These are phyloP conservation scores for Melanotaenia parkinsoni DNA, from an alignment of 2,797 vertebrate genomes.

Conservation along the genomic window DNA sequence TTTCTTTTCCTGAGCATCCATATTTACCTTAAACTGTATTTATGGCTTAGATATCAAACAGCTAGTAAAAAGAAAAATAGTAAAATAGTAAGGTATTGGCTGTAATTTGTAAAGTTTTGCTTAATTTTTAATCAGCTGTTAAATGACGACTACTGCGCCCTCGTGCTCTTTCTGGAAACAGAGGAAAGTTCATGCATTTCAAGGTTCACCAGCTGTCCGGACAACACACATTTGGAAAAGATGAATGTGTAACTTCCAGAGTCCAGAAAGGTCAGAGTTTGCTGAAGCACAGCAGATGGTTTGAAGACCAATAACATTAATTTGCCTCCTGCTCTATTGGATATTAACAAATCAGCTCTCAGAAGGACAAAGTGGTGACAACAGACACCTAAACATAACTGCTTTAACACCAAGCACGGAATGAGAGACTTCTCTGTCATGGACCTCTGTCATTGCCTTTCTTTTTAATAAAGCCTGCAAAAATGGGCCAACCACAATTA, in stretches of 20 bases:
- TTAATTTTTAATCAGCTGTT: background rate
- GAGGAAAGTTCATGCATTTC: slow-evolving; percentile 71
- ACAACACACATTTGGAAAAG: slow-evolving; percentile 60
- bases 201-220: slow-evolving; percentile 56
- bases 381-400: slow-evolving; percentile 14
- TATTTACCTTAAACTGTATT: background rate
- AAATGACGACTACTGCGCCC: slow-evolving; percentile 41
- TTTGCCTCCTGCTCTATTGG: background rate
- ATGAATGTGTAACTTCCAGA: slow-evolving; percentile 55
- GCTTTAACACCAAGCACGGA: background rate
- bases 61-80: background rate
- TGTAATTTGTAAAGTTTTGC: background rate
- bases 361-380: background rate
- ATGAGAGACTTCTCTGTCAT: background rate
- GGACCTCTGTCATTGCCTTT: background rate
- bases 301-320: slow-evolving; percentile 21
- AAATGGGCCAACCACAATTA: background rate
- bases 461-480: background rate
- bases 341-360: slow-evolving; percentile 19
- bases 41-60: background rate
- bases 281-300: slow-evolving; percentile 7
- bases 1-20: background rate
- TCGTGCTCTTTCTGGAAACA: slow-evolving; percentile 68
- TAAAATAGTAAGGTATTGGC: background rate
- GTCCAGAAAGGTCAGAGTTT: slow-evolving; percentile 60